These are phyloP conservation scores for Drosophila pallidifrons DNA, from an alignment of 1,140 invertebrate species.

Conservation along the genomic window DNA sequence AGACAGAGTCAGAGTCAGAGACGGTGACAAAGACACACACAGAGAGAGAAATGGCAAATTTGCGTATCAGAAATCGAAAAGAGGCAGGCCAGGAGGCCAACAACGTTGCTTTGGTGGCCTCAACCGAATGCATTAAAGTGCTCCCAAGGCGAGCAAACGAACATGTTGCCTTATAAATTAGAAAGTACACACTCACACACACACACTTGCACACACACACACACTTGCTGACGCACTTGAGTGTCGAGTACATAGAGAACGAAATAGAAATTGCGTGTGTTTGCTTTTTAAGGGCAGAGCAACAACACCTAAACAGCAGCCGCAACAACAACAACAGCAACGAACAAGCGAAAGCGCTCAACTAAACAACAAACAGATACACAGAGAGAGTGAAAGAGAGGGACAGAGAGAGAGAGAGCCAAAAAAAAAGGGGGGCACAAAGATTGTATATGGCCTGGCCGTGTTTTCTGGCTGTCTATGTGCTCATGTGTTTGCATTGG, in stretches of 20 bases:
- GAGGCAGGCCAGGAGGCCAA: slow-evolving; percentile 36
- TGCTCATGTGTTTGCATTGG: slow-evolving; percentile 52
- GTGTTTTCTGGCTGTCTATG: slow-evolving; percentile 7
- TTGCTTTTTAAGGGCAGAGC: slow-evolving; percentile 45
- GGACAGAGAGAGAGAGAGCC: background rate
- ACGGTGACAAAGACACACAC: slow-evolving; percentile 15
- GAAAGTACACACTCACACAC: slow-evolving; percentile 54
- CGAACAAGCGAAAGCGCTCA: slow-evolving; percentile 54
- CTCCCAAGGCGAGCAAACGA: slow-evolving; percentile 52
- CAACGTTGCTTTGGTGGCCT: background rate
- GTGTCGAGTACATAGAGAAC: slow-evolving; percentile 29
- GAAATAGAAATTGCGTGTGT: slow-evolving; percentile 76
- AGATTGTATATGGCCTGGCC: slow-evolving; percentile 29
- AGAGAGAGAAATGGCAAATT: slow-evolving; percentile 51
- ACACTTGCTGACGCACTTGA: slow-evolving; percentile 16
- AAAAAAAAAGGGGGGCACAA: slow-evolving; percentile 31
- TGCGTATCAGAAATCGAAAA: slow-evolving; percentile 71
- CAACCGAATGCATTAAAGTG: slow-evolving; percentile 66
- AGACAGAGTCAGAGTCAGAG: slow-evolving; percentile 10
- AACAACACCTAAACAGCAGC: slow-evolving; percentile 22
- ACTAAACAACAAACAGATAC: slow-evolving; percentile 22
- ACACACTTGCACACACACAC: slow-evolving; percentile 19
- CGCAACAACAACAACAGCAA: slow-evolving; percentile 19
- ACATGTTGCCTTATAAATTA: slow-evolving; percentile 75
- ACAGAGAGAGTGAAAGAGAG: slow-evolving; percentile 16